phyloP scores from a whole-genome alignment of 2,888 invertebrate genomes.

The Flexamia atlantica region DNA sequence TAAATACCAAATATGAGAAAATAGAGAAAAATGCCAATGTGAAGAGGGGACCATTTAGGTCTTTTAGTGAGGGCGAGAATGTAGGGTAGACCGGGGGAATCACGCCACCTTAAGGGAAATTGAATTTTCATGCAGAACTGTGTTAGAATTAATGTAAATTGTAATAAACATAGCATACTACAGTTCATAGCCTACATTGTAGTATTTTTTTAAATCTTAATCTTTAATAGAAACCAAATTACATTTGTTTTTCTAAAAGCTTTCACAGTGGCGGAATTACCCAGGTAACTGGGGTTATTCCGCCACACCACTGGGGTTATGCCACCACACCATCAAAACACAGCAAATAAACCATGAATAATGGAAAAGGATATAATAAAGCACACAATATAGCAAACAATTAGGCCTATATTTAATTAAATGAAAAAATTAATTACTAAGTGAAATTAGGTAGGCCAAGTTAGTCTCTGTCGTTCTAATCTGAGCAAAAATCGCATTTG shows the following conservation, averaged over 20 bases:
- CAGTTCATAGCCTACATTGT: background rate
- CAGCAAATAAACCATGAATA: slow-evolving; percentile 14
- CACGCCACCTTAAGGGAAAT: slow-evolving; percentile 29
- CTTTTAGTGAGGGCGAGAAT: slow-evolving; percentile 5
- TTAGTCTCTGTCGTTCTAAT: too few species aligned
- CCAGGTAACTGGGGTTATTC: slow-evolving; percentile 5
- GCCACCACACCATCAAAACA: slow-evolving; percentile 20
- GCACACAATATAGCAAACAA: background rate
- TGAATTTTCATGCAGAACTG: slow-evolving; percentile 21
- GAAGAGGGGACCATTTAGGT: background rate
- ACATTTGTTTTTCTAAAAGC: background rate
- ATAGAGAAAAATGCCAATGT: background rate
- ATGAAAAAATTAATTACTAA: too few species aligned
- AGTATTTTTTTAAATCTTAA: background rate
- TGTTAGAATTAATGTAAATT: too few species aligned
- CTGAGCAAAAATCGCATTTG: too few species aligned
- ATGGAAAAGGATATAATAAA: slow-evolving; percentile 14
- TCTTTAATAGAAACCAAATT: slow-evolving; percentile 25
- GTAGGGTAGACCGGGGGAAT: slow-evolving; percentile 30
- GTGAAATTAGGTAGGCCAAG: too few species aligned
- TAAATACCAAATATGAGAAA: background rate
- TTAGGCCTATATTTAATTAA: too few species aligned
- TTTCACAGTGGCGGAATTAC: slow-evolving; percentile 30
- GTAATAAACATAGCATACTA: slow-evolving; percentile 11
- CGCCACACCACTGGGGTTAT: slow-evolving; percentile 6